A percentile compares a stretch with the other conserved stretches of the same genome.
These are phyloP conservation scores for Serranus cabrilla DNA, from an alignment of 2,797 vertebrate genomes.

Conservation along the genomic window DNA sequence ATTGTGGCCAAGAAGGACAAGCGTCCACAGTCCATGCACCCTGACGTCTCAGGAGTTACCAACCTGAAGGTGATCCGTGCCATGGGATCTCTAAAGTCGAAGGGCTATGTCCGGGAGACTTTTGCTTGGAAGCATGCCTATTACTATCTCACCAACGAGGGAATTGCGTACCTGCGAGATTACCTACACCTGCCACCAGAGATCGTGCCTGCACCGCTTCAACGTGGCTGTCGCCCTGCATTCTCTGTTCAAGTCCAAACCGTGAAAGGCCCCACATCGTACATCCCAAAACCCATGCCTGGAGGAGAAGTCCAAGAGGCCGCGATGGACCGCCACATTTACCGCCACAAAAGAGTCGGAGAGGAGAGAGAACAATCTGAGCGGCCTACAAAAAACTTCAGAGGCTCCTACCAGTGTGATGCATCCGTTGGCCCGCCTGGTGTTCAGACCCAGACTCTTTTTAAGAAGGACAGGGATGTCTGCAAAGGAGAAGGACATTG, in stretches of 20 bases:
- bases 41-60: conserved; percentile 85
- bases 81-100: conserved; percentile 89
- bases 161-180: conserved; percentile 86
- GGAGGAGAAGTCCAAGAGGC: conserved; percentile 41
- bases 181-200: conserved; percentile 88
- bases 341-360: conserved; percentile 76
- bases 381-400: conserved; percentile 9
- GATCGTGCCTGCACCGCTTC: conserved; percentile 88
- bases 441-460: conserved; percentile 29
- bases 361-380: conserved; percentile 25
- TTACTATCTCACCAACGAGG: conserved; percentile 91
- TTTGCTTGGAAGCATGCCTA: conserved; percentile 91
- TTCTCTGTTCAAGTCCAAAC: conserved; percentile 61
- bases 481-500: conserved; percentile 1
- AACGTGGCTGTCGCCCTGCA: conserved; percentile 74
- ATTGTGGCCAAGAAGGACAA: conserved; percentile 91
- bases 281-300: conserved; percentile 67
- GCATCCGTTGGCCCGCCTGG: background rate
- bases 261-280: conserved; percentile 69
- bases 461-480: conserved; percentile 11
- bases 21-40: conserved; percentile 87
- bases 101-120: conserved; percentile 88
- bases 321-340: conserved; percentile 70
- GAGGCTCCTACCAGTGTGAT: background rate
- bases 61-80: conserved; percentile 88